Evolutionary conservation across 1,140 invertebrate species (phyloP).

Genomic region (Anastrepha obliqua): DNA sequence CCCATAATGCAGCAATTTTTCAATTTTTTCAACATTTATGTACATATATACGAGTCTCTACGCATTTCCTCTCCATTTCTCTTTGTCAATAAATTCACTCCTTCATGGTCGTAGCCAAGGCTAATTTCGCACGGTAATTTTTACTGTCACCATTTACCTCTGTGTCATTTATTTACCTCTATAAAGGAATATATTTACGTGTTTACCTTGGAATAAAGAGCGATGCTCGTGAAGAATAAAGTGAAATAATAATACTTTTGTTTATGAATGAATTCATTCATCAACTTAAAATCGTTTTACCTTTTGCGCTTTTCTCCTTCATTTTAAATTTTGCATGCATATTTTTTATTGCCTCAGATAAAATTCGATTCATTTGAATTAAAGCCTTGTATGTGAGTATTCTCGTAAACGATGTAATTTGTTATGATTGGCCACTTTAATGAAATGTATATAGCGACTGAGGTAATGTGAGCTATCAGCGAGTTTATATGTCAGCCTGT

Average conservation of each 20-base stretch:
- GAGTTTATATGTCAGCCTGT: background rate
- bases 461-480: background rate
- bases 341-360: background rate
- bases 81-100: too few relatives aligned
- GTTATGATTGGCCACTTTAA: constrained; percentile 3
- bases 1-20: too few relatives aligned
- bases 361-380: background rate
- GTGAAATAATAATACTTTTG: background rate
- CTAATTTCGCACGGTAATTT: too few relatives aligned
- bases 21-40: too few relatives aligned
- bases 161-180: too few relatives aligned
- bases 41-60: too few relatives aligned
- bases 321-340: background rate
- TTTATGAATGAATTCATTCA: background rate
- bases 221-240: background rate
- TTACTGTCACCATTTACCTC: too few relatives aligned
- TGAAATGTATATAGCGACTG: background rate
- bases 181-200: too few relatives aligned
- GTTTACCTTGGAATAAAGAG: too few relatives aligned
- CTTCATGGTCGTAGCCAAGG: too few relatives aligned
- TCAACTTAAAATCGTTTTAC: background rate
- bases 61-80: too few relatives aligned
- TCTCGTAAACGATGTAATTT: background rate
- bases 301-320: background rate
- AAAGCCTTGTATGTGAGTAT: background rate